Percentiles rank a stretch among this genome's conserved stretches.
These are phyloP conservation scores for Kradibia gibbosae DNA, from an alignment of 1,140 invertebrate genomes.

Conservation along the genomic window DNA sequence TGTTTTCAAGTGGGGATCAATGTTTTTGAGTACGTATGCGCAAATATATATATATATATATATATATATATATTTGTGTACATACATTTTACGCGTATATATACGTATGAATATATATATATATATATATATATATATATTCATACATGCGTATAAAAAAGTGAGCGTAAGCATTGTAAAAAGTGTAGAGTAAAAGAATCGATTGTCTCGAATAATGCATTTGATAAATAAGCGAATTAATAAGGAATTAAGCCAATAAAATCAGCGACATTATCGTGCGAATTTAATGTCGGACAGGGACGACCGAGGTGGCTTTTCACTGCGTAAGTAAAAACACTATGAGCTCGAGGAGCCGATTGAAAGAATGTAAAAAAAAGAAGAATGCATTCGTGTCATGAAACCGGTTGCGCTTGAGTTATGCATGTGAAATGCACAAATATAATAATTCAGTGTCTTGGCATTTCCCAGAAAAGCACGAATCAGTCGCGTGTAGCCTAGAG, in stretches of 20 bases:
- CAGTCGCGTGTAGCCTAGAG: neutral
- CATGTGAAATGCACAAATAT: neutral
- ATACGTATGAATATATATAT: too few relatives aligned
- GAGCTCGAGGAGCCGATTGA: neutral
- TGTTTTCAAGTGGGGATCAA: neutral
- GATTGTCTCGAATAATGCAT: neutral
- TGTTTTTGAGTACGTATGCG: neutral
- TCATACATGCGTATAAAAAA: too few relatives aligned
- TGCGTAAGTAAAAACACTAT: neutral
- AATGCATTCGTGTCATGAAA: neutral
- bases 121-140: too few relatives aligned
- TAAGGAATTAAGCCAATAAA: neutral
- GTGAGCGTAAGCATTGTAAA: too few relatives aligned
- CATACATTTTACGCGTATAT: too few relatives aligned
- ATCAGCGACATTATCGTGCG: neutral
- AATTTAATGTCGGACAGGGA: neutral
- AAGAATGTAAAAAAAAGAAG: neutral
- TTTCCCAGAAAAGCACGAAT: neutral
- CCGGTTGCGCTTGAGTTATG: neutral
- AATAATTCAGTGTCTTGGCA: neutral
- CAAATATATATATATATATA: too few relatives aligned
- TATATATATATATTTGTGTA: too few relatives aligned
- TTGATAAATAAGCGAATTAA: conserved; percentile 3
- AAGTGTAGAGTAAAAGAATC: neutral
- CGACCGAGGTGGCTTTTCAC: neutral